phyloP scores from a whole-genome alignment of 2,888 invertebrate species.

The Macrosoma leucophasiata region DNA sequence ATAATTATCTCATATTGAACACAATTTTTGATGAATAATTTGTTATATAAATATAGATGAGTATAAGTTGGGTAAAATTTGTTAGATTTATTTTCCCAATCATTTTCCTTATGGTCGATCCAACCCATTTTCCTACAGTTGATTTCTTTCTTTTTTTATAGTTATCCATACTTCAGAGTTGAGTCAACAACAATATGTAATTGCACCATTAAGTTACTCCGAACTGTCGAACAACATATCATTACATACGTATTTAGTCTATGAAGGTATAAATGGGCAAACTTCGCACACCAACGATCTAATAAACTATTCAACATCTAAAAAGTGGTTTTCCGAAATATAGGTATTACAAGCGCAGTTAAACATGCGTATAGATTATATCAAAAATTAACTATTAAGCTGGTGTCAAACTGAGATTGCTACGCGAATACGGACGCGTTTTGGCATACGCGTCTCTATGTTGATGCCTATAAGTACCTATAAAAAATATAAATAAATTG shows the following conservation, averaged over 20 bases:
- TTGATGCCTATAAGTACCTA: not conserved
- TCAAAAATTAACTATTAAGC: constrained; percentile 45
- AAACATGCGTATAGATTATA: constrained; percentile 39
- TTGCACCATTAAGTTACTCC: no score
- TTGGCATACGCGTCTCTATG: not conserved
- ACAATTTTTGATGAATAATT: constrained; percentile 6
- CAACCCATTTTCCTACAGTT: no score
- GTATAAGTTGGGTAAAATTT: no score
- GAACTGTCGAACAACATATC: no score
- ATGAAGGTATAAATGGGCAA: no score
- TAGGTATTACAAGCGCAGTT: constrained; percentile 38
- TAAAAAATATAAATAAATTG: constrained; percentile 1
- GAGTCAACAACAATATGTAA: no score
- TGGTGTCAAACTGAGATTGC: constrained; percentile 24
- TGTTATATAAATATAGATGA: no score
- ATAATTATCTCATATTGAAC: constrained; percentile 1
- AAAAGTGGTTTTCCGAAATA: constrained; percentile 37
- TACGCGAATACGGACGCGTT: constrained; percentile 3
- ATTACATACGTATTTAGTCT: no score
- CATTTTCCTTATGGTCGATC: no score
- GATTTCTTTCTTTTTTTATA: no score
- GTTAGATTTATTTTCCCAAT: no score
- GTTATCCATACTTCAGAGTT: no score
- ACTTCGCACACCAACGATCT: constrained; percentile 34
- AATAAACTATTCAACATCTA: constrained; percentile 46